Conservation (phyloP, 2,888 invertebrate species). For the Trachelus tabidus region DNA sequence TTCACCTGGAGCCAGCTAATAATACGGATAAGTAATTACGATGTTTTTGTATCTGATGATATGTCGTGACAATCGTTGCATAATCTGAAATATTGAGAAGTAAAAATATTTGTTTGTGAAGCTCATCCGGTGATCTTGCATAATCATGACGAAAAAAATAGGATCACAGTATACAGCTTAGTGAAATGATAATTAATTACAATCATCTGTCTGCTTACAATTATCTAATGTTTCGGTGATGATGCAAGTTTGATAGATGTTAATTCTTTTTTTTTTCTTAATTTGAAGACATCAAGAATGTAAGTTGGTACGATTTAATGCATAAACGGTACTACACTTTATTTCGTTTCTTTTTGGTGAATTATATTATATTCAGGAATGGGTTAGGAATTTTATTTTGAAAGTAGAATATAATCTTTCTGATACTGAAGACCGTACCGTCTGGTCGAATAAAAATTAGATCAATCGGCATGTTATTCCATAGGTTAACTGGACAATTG, state of each 20-base stretch:
- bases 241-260: neutral
- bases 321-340: neutral
- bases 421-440: neutral
- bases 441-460: too few species aligned
- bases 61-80: too few species aligned
- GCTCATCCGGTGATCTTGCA: too few species aligned
- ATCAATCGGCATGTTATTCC: too few species aligned
- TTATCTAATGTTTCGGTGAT: neutral
- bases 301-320: neutral
- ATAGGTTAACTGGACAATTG: too few species aligned
- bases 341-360: neutral
- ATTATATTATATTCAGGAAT: neutral
- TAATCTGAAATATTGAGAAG: too few species aligned
- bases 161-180: neutral
- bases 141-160: neutral
- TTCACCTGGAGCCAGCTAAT: constrained; percentile 9
- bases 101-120: too few species aligned
- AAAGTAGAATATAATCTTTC: neutral
- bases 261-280: neutral
- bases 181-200: neutral
- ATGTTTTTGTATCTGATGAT: neutral
- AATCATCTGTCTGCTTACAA: neutral
- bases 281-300: neutral
- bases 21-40: constrained; percentile 1
- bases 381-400: neutral